Percentiles rank a stretch among this genome's conserved stretches.
phyloP scores from a whole-genome alignment of 2,113 vertebrate species.

The Entomyzon cyanotis region DNA sequence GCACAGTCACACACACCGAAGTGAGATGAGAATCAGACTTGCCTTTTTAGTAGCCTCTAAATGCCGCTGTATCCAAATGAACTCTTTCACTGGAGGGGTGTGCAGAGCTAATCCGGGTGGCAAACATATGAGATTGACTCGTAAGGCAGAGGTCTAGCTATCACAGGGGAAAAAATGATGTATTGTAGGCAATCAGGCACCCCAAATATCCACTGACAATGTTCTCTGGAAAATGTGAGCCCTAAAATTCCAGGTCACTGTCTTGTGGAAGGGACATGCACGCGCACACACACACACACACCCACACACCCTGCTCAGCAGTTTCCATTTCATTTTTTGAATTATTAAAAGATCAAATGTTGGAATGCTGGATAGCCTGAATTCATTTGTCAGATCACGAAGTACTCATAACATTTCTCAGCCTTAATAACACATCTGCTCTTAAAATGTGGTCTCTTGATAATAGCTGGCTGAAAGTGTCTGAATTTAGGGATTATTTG shows the following conservation, averaged over 20 bases:
- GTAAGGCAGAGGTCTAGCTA: background rate
- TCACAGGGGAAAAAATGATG: background rate
- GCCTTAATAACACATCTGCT: conserved; percentile 87
- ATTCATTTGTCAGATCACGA: conserved; percentile 85
- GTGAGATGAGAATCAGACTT: background rate
- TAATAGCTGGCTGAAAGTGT: conserved; percentile 86
- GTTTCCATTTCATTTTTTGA: conserved; percentile 70
- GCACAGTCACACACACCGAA: background rate
- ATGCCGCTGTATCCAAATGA: background rate
- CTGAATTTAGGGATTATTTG: conserved; percentile 87
- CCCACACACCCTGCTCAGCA: background rate
- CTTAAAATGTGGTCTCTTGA: conserved; percentile 86
- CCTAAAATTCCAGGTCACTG: conserved; percentile 17
- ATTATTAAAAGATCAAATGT: conserved; percentile 78
- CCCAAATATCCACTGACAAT: background rate
- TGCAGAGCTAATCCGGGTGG: background rate
- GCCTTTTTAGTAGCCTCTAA: background rate
- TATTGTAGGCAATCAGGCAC: background rate
- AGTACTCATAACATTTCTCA: conserved; percentile 86
- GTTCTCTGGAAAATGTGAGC: background rate
- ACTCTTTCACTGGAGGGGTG: background rate
- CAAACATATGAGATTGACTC: background rate
- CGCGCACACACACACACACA: too few species aligned
- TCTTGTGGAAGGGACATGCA: background rate
- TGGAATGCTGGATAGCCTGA: conserved; percentile 77